Conservation (phyloP, 2,797 vertebrate genomes). For the Danio aesculapii region DNA sequence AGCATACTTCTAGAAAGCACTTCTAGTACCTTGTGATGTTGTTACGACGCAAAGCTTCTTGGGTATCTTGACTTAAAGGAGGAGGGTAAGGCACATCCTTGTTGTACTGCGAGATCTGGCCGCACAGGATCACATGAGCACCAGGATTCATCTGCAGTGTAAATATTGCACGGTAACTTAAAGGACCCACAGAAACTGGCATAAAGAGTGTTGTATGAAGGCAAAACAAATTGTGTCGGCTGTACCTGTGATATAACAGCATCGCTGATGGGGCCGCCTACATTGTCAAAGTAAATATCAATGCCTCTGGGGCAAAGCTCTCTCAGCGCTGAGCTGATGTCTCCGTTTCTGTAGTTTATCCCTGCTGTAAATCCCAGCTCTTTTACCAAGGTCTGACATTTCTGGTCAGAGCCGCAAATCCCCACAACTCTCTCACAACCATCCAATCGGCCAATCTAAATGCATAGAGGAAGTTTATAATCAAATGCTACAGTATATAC, state of each 20-base stretch:
- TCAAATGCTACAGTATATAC: neutral
- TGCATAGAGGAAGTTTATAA: slow-evolving; percentile 1
- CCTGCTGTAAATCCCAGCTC: slow-evolving; percentile 89
- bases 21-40: slow-evolving; percentile 83
- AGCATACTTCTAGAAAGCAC: no score
- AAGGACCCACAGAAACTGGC: neutral
- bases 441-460: slow-evolving; percentile 87
- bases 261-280: slow-evolving; percentile 91
- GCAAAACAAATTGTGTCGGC: neutral
- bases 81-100: slow-evolving; percentile 94
- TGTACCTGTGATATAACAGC: slow-evolving; percentile 89
- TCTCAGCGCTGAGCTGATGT: slow-evolving; percentile 78
- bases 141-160: slow-evolving; percentile 86
- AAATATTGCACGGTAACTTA: neutral
- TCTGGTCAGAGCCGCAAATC: slow-evolving; percentile 92
- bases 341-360: slow-evolving; percentile 88
- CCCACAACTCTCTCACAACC: slow-evolving; percentile 91
- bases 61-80: slow-evolving; percentile 78
- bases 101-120: slow-evolving; percentile 98
- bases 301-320: slow-evolving; percentile 87
- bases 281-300: slow-evolving; percentile 96
- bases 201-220: neutral
- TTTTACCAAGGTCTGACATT: slow-evolving; percentile 86
- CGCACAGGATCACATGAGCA: slow-evolving; percentile 91
- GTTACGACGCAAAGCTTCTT: slow-evolving; percentile 76